phyloP scores from a whole-genome alignment of 1,140 invertebrate genomes.

The Rhizoglyphus robini region DNA sequence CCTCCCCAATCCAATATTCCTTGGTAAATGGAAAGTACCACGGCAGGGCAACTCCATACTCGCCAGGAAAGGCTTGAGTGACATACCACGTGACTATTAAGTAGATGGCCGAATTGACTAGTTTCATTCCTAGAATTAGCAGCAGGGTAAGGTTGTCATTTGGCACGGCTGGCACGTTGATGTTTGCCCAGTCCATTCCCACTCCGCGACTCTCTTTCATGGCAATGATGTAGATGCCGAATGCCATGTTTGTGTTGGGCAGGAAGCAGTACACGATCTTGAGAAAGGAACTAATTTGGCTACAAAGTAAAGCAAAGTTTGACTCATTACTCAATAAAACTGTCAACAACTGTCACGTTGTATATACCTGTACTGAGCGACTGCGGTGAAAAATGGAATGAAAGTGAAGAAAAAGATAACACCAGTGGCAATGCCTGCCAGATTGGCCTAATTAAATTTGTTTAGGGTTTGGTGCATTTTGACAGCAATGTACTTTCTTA shows the following conservation, averaged over 20 bases:
- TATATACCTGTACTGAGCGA: not conserved
- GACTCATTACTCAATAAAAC: not conserved
- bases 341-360: not conserved
- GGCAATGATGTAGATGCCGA: constrained; percentile 44
- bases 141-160: constrained; percentile 55
- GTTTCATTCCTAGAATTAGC: constrained; percentile 41
- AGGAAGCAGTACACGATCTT: constrained; percentile 32
- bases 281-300: not conserved
- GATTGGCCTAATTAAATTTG: constrained; percentile 36
- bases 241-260: constrained; percentile 47
- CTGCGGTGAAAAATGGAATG: constrained; percentile 37
- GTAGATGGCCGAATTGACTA: constrained; percentile 40
- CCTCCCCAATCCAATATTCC: constrained; percentile 40
- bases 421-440: constrained; percentile 45
- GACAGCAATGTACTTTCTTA: not conserved
- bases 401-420: constrained; percentile 46
- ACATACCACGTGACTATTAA: constrained; percentile 46
- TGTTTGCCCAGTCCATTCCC: constrained; percentile 58
- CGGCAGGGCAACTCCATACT: constrained; percentile 41
- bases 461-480: not conserved
- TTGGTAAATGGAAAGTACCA: constrained; percentile 38
- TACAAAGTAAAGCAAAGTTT: constrained; percentile 19
- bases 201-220: constrained; percentile 43
- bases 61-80: constrained; percentile 48
- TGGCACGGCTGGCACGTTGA: constrained; percentile 48